A percentile compares a stretch with the other conserved stretches of the same genome.
Conservation (phyloP, 2,888 invertebrate genomes). For the Steromphala cineraria region DNA sequence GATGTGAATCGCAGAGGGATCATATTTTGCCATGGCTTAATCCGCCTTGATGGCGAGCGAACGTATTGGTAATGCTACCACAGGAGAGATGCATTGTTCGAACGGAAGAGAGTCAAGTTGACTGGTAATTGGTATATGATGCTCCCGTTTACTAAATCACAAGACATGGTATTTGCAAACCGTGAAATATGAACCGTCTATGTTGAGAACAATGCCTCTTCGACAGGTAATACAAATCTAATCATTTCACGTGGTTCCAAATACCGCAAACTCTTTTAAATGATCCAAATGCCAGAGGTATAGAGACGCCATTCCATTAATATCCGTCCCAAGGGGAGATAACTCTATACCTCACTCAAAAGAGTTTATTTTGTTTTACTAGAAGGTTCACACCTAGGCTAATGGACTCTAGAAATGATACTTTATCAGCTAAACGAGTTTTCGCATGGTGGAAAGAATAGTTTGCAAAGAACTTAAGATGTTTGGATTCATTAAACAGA, state of each 20-base stretch:
- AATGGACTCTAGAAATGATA: neutral
- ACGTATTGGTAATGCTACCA: neutral
- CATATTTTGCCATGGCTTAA: constrained; percentile 4
- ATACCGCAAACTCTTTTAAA: neutral
- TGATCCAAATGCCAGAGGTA: neutral
- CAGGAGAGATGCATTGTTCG: neutral
- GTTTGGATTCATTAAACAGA: no score
- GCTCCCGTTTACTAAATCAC: neutral
- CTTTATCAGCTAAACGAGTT: no score
- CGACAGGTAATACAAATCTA: constrained; percentile 3
- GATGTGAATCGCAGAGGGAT: constrained; percentile 2
- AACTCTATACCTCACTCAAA: neutral
- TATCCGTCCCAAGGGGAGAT: neutral
- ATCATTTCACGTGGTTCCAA: neutral
- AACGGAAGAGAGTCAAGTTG: neutral
- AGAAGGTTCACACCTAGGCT: neutral
- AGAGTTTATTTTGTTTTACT: neutral
- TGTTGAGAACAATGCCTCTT: neutral
- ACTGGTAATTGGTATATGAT: constrained; percentile 22
- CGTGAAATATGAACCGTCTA: neutral
- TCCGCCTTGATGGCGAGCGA: neutral
- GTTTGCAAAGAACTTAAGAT: no score
- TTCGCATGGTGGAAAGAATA: no score
- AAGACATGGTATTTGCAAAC: constrained; percentile 1
- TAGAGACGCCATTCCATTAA: neutral